These are phyloP conservation scores for Tor tambroides DNA, from an alignment of 2,113 vertebrate genomes.

Conservation along the genomic window DNA sequence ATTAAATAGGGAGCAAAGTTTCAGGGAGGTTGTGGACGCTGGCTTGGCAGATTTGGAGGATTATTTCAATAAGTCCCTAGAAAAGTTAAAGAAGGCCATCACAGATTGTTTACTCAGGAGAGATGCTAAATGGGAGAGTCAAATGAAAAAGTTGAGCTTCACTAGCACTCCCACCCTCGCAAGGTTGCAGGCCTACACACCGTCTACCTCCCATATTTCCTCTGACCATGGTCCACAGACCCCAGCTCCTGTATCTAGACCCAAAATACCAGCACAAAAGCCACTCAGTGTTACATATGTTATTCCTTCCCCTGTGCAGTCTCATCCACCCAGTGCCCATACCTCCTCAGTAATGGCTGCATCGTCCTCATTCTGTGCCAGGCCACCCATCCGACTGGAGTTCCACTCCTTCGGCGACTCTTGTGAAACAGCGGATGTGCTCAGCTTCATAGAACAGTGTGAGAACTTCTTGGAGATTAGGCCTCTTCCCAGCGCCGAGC, in stretches of 20 bases:
- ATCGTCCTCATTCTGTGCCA: not conserved
- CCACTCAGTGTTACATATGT: not conserved
- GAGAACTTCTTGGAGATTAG: slow-evolving; percentile 1
- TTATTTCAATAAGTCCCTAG: no score
- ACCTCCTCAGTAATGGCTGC: not conserved
- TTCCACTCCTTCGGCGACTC: slow-evolving; percentile 5
- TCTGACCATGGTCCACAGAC: not conserved
- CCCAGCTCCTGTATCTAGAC: not conserved
- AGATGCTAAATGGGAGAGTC: not conserved
- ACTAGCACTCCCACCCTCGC: not conserved
- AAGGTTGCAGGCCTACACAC: not conserved
- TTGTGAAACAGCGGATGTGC: not conserved
- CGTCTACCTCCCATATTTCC: not conserved
- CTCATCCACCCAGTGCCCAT: not conserved
- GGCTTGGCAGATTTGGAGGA: no score
- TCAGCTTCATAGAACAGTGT: slow-evolving; percentile 29
- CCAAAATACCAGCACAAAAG: not conserved
- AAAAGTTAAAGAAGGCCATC: no score
- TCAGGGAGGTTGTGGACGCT: no score
- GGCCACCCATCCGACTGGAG: not conserved
- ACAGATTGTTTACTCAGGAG: no score
- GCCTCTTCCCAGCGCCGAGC: not conserved
- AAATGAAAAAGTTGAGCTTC: not conserved
- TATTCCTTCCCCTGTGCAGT: not conserved
- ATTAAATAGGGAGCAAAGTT: no score